Evolutionary conservation across 2,113 vertebrate genomes (phyloP).

Genomic region (Prochilodus magdalenae): DNA sequence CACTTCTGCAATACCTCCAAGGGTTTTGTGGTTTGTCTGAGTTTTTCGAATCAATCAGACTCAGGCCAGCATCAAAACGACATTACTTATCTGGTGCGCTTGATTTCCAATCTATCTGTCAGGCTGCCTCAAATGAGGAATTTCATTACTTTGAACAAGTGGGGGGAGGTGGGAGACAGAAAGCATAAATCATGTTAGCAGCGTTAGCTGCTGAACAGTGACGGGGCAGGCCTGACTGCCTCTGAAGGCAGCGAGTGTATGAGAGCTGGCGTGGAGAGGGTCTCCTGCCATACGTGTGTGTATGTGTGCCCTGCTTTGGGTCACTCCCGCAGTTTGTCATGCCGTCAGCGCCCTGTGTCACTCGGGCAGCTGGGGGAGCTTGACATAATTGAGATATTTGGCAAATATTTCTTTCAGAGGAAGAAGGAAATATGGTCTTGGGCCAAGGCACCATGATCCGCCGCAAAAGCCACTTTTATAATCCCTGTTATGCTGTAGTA

Average conservation of each 20-base stretch:
- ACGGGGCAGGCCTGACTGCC: conserved; percentile 62
- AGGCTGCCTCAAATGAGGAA: conserved; percentile 77
- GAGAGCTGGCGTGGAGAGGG: not conserved
- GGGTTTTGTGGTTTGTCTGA: conserved; percentile 61
- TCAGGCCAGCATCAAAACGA: conserved; percentile 78
- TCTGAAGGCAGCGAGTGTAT: conserved; percentile 6
- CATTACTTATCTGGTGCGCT: conserved; percentile 82
- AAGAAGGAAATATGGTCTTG: conserved; percentile 46
- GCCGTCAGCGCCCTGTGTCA: conserved; percentile 31
- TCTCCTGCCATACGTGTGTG: conserved; percentile 20
- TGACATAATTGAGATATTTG: conserved; percentile 57
- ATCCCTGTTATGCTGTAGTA: conserved; percentile 14
- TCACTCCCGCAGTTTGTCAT: conserved; percentile 54
- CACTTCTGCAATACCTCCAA: conserved; percentile 56
- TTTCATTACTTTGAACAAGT: conserved; percentile 83
- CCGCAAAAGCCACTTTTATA: conserved; percentile 28
- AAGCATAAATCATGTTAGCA: conserved; percentile 81
- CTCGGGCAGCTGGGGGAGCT: conserved; percentile 45
- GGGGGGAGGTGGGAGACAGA: conserved; percentile 65
- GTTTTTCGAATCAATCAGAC: conserved; percentile 78
- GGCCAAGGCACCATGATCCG: conserved; percentile 1
- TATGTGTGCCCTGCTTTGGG: conserved; percentile 9
- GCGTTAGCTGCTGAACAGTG: conserved; percentile 69
- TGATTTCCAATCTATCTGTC: conserved; percentile 82
- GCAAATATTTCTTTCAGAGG: conserved; percentile 48